These are phyloP conservation scores for Diabrotica undecimpunctata DNA, from an alignment of 1,140 invertebrate genomes.

Conservation along the genomic window DNA sequence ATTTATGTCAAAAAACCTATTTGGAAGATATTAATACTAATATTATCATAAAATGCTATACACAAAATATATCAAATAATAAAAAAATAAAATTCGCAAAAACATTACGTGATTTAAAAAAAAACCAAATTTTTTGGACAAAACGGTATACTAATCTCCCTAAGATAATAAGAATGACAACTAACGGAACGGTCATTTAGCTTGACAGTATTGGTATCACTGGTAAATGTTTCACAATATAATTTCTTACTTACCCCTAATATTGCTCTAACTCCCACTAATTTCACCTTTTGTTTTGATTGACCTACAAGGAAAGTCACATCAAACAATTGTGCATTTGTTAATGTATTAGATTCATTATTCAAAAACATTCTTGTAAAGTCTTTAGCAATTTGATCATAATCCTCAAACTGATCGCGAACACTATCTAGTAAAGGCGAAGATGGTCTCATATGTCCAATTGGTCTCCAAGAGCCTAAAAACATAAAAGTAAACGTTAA, in stretches of 20 bases:
- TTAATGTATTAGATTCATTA: slow-evolving; percentile 63
- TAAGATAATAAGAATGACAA: no score
- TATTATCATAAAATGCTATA: no score
- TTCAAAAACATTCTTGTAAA: slow-evolving; percentile 88
- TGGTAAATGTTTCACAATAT: neutral
- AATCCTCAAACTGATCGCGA: slow-evolving; percentile 87
- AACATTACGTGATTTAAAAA: no score
- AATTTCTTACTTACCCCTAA: slow-evolving; percentile 68
- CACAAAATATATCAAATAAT: no score
- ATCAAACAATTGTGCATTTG: slow-evolving; percentile 81
- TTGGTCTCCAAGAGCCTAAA: slow-evolving; percentile 85
- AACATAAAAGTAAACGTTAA: neutral
- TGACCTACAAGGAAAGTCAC: slow-evolving; percentile 88
- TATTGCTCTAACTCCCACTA: slow-evolving; percentile 87
- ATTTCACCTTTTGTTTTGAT: slow-evolving; percentile 81
- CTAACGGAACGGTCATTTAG: no score
- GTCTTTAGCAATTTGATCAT: slow-evolving; percentile 89
- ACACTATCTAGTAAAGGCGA: slow-evolving; percentile 89
- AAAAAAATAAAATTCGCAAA: no score
- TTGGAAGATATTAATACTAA: no score
- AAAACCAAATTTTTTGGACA: no score
- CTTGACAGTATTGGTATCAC: neutral
- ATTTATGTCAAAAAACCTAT: no score
- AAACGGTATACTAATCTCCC: no score
- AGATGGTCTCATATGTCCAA: slow-evolving; percentile 90